A percentile compares a stretch with the other conserved stretches of the same genome.
These are phyloP conservation scores for Cromileptes altivelis DNA, from an alignment of 2,113 vertebrate species.

Conservation along the genomic window DNA sequence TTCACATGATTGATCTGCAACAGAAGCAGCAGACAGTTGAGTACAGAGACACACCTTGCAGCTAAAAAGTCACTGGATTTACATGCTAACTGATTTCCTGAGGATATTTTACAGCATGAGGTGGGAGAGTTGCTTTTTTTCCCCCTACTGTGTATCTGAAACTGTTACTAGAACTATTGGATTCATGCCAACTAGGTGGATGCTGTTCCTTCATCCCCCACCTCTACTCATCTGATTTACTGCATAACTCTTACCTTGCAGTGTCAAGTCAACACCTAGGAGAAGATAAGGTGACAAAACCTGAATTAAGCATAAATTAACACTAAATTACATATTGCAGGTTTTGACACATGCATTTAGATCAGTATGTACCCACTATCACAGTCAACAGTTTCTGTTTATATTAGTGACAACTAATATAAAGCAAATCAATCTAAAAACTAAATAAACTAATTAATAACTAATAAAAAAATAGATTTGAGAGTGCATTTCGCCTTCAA, in stretches of 20 bases:
- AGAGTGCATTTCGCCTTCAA: not conserved
- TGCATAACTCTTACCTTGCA: not conserved
- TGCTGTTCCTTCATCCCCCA: not conserved
- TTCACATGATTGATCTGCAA: slow-evolving; percentile 61
- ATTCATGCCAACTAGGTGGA: not conserved
- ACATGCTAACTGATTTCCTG: slow-evolving; percentile 23
- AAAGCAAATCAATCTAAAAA: slow-evolving; percentile 14
- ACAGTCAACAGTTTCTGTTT: not conserved
- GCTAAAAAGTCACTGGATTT: slow-evolving; percentile 10
- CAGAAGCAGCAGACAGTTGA: slow-evolving; percentile 30
- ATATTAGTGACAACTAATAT: not conserved
- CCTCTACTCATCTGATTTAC: slow-evolving; percentile 1
- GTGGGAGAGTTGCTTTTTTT: not conserved
- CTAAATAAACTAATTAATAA: too few species aligned
- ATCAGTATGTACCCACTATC: not conserved
- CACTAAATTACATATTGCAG: not conserved
- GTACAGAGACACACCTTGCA: slow-evolving; percentile 30
- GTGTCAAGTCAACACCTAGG: not conserved
- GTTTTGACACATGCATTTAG: not conserved
- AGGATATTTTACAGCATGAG: not conserved
- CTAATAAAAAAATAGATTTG: not conserved
- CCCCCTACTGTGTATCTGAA: slow-evolving; percentile 1
- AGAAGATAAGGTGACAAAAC: not conserved
- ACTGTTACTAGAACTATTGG: slow-evolving; percentile 4
- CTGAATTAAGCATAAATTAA: not conserved